Evolutionary conservation across 1,140 invertebrate species (phyloP).

Genomic region (Halyomorpha halys): DNA sequence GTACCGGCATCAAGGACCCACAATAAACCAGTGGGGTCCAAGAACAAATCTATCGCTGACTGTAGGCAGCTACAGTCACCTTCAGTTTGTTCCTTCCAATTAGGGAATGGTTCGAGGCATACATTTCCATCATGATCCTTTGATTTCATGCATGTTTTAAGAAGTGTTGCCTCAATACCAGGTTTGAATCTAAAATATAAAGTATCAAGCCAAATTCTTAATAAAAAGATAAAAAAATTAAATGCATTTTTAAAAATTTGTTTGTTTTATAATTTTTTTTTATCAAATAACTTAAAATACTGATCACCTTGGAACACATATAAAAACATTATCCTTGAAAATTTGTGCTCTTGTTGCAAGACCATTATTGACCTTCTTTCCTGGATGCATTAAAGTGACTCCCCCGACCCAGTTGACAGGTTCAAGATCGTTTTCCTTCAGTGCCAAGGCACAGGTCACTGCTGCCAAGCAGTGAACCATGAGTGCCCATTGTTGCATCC

Average conservation of each 20-base stretch:
- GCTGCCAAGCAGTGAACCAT: too few species aligned
- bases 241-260: too few species aligned
- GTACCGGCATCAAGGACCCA: conserved; percentile 58
- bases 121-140: conserved; percentile 37
- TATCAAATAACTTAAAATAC: conserved; percentile 45
- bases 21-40: conserved; percentile 48
- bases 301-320: conserved; percentile 47
- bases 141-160: conserved; percentile 34
- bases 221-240: too few species aligned
- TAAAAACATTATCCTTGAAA: conserved; percentile 43
- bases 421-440: neutral
- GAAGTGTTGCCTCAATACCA: conserved; percentile 2
- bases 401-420: conserved; percentile 19
- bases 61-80: conserved; percentile 49
- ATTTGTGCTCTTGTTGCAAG: conserved; percentile 48
- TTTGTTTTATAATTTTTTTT: neutral
- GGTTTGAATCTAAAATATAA: conserved; percentile 20
- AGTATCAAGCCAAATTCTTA: neutral
- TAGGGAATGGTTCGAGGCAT: conserved; percentile 46
- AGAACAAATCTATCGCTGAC: conserved; percentile 46
- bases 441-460: too few species aligned
- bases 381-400: neutral
- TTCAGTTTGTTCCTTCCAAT: conserved; percentile 50
- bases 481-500: too few species aligned
- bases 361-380: conserved; percentile 12